Evolutionary conservation across 1,140 invertebrate species (phyloP).

Genomic region (Dendroctonus valens): DNA sequence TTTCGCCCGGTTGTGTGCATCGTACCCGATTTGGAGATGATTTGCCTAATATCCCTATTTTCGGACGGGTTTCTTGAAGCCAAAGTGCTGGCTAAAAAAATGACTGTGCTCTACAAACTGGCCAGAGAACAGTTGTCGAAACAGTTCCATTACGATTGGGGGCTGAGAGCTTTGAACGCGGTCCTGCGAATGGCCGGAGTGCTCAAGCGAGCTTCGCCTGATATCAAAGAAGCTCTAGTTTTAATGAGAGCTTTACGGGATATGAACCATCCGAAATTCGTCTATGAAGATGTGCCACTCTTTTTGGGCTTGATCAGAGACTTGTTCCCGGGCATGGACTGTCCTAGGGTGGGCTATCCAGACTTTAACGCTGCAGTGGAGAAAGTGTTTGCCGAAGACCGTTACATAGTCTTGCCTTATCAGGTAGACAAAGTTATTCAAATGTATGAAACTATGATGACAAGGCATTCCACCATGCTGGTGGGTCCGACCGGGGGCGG

Average conservation of each 20-base stretch:
- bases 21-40: slow-evolving; percentile 84
- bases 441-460: slow-evolving; percentile 92
- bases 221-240: slow-evolving; percentile 79
- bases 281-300: slow-evolving; percentile 85
- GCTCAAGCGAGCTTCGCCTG: slow-evolving; percentile 70
- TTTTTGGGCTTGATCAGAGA: slow-evolving; percentile 86
- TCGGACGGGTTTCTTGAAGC: slow-evolving; percentile 86
- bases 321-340: slow-evolving; percentile 85
- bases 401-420: slow-evolving; percentile 70
- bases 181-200: slow-evolving; percentile 88
- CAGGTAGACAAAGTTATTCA: slow-evolving; percentile 77
- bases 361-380: slow-evolving; percentile 80
- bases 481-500: slow-evolving; percentile 90
- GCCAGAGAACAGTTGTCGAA: slow-evolving; percentile 85
- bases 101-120: slow-evolving; percentile 85
- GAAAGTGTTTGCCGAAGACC: slow-evolving; percentile 61
- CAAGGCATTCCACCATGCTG: slow-evolving; percentile 85
- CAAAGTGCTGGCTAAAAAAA: slow-evolving; percentile 87
- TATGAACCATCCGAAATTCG: slow-evolving; percentile 91
- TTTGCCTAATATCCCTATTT: slow-evolving; percentile 88
- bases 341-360: slow-evolving; percentile 78
- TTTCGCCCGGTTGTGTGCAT: slow-evolving; percentile 89
- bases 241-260: slow-evolving; percentile 86
- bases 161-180: slow-evolving; percentile 82
- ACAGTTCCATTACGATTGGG: slow-evolving; percentile 92